Conservation (phyloP, 2,113 vertebrate genomes). For the Equus przewalskii region DNA sequence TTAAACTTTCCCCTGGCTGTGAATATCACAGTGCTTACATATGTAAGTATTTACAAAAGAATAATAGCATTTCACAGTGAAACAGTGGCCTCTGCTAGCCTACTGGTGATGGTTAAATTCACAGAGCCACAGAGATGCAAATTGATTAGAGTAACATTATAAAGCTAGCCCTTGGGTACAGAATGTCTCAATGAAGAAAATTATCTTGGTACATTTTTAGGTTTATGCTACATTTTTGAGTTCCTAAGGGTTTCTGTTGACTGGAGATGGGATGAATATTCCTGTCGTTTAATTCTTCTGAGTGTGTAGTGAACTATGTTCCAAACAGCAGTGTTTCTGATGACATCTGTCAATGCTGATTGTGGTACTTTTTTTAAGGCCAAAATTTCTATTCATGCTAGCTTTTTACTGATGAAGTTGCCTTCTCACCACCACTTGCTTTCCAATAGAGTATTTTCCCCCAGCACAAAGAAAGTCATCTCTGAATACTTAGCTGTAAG, state of each 20-base stretch:
- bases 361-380: neutral
- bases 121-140: neutral
- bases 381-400: constrained; percentile 17
- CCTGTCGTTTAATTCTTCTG: neutral
- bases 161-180: neutral
- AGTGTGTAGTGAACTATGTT: neutral
- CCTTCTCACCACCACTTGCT: neutral
- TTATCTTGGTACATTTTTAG: neutral
- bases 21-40: neutral
- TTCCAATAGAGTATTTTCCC: constrained; percentile 3
- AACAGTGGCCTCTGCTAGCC: neutral
- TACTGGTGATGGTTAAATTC: neutral
- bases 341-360: neutral
- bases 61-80: neutral
- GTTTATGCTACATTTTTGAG: neutral
- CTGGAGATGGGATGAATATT: neutral
- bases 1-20: neutral
- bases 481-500: constrained; percentile 63
- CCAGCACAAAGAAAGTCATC: neutral
- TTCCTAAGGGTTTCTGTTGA: constrained; percentile 24
- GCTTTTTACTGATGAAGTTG: constrained; percentile 18
- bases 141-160: too few relatives aligned
- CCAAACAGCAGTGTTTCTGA: neutral
- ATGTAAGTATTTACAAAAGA: neutral
- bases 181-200: neutral